Percentiles rank a stretch among this genome's conserved stretches.
Evolutionary conservation across 1,140 invertebrate genomes (phyloP).

Genomic region (Dinoponera quadriceps): DNA sequence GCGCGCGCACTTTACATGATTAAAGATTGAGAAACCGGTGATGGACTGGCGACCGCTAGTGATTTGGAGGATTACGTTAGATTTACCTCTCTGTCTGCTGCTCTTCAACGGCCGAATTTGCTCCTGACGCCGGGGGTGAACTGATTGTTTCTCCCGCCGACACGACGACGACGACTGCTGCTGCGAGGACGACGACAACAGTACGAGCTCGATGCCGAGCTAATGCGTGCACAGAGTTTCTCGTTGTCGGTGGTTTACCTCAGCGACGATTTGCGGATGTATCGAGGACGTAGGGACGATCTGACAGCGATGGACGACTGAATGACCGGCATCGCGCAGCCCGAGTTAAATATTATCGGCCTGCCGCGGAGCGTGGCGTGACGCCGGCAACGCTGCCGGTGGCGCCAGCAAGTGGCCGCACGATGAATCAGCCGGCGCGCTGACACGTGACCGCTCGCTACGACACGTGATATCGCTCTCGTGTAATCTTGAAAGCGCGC

Average conservation of each 20-base stretch:
- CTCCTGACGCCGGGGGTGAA: too few relatives aligned
- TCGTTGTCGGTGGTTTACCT: not conserved
- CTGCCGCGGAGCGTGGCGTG: not conserved
- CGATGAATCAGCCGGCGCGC: not conserved
- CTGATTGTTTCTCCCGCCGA: too few relatives aligned
- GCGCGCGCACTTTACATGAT: too few relatives aligned
- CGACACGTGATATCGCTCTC: slow-evolving; percentile 60
- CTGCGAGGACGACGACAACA: too few relatives aligned
- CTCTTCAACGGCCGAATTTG: too few relatives aligned
- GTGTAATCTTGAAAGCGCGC: not conserved
- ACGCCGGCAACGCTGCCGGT: not conserved
- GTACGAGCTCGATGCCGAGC: too few relatives aligned
- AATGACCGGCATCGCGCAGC: slow-evolving; percentile 71
- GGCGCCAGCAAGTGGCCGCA: slow-evolving; percentile 35
- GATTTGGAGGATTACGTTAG: too few relatives aligned
- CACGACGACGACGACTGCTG: too few relatives aligned
- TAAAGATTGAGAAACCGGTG: too few relatives aligned
- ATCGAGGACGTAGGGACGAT: not conserved
- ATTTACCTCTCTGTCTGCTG: too few relatives aligned
- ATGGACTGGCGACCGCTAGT: too few relatives aligned
- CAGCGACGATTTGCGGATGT: not conserved
- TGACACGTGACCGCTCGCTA: not conserved
- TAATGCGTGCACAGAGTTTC: not conserved
- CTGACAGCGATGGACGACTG: slow-evolving; percentile 64
- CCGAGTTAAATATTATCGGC: slow-evolving; percentile 76